phyloP scores from a whole-genome alignment of 2,797 vertebrate genomes.

The Aulostomus chinensis region DNA sequence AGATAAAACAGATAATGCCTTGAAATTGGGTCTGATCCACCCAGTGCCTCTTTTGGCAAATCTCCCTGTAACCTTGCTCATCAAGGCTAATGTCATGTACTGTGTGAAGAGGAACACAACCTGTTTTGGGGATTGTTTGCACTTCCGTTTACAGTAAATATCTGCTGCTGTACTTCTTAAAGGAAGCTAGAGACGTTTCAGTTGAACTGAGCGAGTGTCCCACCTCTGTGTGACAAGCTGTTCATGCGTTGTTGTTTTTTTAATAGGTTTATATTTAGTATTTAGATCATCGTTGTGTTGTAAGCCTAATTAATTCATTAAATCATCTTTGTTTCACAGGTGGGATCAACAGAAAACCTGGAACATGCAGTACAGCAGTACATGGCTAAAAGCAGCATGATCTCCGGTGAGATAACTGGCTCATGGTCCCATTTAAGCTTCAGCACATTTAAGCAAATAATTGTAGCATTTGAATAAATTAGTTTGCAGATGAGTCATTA shows the following conservation, averaged over 20 bases:
- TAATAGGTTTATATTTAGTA: too few relatives aligned
- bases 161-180: conserved; percentile 16
- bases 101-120: conserved; percentile 31
- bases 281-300: background rate
- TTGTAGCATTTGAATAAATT: background rate
- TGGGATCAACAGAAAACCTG: background rate
- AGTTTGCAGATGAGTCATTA: background rate
- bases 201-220: conserved; percentile 16
- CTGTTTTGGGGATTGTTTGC: conserved; percentile 19
- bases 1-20: conserved; percentile 70
- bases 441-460: too few relatives aligned
- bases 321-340: background rate
- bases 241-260: background rate
- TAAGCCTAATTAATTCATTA: background rate
- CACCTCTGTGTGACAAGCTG: conserved; percentile 27
- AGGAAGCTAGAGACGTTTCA: conserved; percentile 11
- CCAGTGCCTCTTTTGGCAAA: conserved; percentile 20
- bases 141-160: conserved; percentile 30
- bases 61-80: conserved; percentile 21
- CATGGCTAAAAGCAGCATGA: too few relatives aligned
- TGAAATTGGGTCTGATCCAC: conserved; percentile 58
- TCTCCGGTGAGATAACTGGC: background rate
- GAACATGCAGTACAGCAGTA: too few relatives aligned
- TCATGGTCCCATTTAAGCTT: background rate
- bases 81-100: conserved; percentile 52